phyloP scores from a whole-genome alignment of 2,797 vertebrate genomes.

The Arnoldichthys spilopterus region DNA sequence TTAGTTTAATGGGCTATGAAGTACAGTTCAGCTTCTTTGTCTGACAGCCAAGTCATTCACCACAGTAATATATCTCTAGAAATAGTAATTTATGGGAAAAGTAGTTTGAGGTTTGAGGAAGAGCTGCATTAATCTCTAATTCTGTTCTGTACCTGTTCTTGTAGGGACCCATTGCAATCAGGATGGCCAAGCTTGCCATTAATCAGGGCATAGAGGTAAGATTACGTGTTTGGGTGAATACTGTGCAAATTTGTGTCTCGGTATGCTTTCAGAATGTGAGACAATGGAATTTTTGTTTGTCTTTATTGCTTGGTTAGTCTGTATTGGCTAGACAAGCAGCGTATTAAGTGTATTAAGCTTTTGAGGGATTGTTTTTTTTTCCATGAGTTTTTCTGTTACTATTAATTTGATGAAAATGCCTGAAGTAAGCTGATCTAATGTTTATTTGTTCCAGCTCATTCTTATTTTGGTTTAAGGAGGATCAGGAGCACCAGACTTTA shows the following conservation, averaged over 20 bases:
- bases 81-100: too few species aligned
- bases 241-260: background rate
- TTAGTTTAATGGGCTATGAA: background rate
- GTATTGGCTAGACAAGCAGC: background rate
- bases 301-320: background rate
- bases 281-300: background rate
- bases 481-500: background rate
- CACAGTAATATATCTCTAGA: background rate
- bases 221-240: slow-evolving; percentile 6
- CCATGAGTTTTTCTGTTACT: too few species aligned
- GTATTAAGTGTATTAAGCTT: slow-evolving; percentile 2
- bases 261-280: background rate
- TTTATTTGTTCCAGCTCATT: background rate
- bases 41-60: background rate
- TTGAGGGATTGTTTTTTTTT: background rate
- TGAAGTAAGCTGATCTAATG: background rate
- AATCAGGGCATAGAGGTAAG: slow-evolving; percentile 97
- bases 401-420: background rate
- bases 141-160: slow-evolving; percentile 30
- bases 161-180: slow-evolving; percentile 94
- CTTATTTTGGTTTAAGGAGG: background rate
- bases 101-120: too few species aligned
- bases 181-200: slow-evolving; percentile 97
- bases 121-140: background rate
- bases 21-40: background rate